These are phyloP conservation scores for Ailurus styani DNA, from an alignment of 2,113 vertebrate species.

Conservation along the genomic window DNA sequence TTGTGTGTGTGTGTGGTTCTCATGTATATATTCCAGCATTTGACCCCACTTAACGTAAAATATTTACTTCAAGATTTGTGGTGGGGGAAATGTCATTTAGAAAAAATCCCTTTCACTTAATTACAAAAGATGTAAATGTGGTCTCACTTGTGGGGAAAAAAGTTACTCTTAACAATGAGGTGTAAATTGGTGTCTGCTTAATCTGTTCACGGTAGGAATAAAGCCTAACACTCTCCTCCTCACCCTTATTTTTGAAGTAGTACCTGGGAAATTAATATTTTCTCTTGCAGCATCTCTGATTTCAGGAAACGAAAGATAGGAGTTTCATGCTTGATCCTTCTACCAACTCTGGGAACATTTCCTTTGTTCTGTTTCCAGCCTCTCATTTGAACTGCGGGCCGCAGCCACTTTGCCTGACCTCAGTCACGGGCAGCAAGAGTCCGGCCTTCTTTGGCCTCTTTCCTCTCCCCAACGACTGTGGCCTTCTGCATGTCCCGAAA, in stretches of 20 bases:
- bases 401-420: neutral
- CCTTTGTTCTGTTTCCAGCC: neutral
- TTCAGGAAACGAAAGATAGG: neutral
- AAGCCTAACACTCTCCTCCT: constrained; percentile 18
- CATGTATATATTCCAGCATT: neutral
- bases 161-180: constrained; percentile 73
- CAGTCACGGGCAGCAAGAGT: neutral
- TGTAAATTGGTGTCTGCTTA: constrained; percentile 73
- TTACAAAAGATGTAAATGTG: constrained; percentile 55
- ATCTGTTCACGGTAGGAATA: constrained; percentile 59
- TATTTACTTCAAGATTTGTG: constrained; percentile 36
- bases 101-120: constrained; percentile 40
- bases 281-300: constrained; percentile 24
- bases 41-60: constrained; percentile 41
- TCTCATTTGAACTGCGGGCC: neutral
- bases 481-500: neutral
- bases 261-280: constrained; percentile 39
- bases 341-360: neutral
- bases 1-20: neutral
- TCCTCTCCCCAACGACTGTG: neutral
- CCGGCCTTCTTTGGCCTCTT: neutral
- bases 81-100: neutral
- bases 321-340: neutral
- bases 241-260: constrained; percentile 37
- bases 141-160: constrained; percentile 32